phyloP scores from a whole-genome alignment of 2,888 invertebrate species.

The Cylindroiulus punctatus region DNA sequence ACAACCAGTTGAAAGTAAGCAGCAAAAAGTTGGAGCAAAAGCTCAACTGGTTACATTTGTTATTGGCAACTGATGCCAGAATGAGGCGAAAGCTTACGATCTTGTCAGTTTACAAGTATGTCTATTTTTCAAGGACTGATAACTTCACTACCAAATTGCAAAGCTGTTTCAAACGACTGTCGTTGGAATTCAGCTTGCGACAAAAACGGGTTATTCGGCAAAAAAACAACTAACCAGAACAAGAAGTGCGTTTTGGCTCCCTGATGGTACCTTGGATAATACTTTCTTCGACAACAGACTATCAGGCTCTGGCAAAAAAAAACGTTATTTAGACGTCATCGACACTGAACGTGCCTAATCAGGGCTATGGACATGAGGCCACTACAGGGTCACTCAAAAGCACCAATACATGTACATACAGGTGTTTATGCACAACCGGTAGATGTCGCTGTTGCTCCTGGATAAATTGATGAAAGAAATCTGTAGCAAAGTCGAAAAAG shows the following conservation, averaged over 20 bases:
- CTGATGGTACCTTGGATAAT: conserved; percentile 38
- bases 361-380: not conserved
- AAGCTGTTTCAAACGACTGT: not conserved
- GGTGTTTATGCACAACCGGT: not conserved
- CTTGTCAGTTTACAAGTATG: not conserved
- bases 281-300: conserved; percentile 14
- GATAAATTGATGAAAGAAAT: not conserved
- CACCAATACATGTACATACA: not conserved
- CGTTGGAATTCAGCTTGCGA: not conserved
- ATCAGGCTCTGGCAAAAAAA: conserved; percentile 7
- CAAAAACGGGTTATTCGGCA: not conserved
- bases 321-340: conserved; percentile 3
- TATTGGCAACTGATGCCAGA: not conserved
- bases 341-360: not conserved
- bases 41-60: not conserved
- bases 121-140: not conserved
- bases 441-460: not conserved
- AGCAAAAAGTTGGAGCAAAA: too few relatives aligned
- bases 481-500: not conserved
- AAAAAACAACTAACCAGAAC: conserved; percentile 14
- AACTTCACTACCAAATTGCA: not conserved
- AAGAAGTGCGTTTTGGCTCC: conserved; percentile 24
- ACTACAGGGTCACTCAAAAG: not conserved
- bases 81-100: too few relatives aligned
- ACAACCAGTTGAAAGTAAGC: too few relatives aligned